Evolutionary conservation across 2,113 vertebrate species (phyloP), one percentile per base, ranked within the genome.

Genomic region (Neomonachus schauinslandi): DNA sequence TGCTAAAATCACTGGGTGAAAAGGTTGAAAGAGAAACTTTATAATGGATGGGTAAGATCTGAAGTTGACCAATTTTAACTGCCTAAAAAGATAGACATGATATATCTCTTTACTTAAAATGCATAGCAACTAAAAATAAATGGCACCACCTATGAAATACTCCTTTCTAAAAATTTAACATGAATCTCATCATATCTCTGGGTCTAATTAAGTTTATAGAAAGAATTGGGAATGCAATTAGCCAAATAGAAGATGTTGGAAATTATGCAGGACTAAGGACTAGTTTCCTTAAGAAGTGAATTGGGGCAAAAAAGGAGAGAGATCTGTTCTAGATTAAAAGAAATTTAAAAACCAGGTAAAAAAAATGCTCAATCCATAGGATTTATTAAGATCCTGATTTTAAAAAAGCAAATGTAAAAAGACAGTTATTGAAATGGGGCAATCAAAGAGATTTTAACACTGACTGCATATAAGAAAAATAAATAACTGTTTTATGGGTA

Each of bases 61-160:
- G 2, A 82, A 77, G 2, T 7, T 94, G 33, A 57, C 72, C 55
- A 67, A 21, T 72, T 79, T 92, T 33, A 69, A 39, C 36, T 88
- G 65, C 33, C 51, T 85, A 81, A 51, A 76, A 39, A 92, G n/a
- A 46, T 46, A 57, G 16, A 67, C 22, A 7, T 72, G 31, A 55
- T 22, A 1, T 9, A n/a, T 31, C 65, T 81, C 21, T 82, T 87
- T 36, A 87, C 39, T 77, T 87, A 18, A 90, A 89, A 55, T 42
- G 42, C 7, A 93, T 2, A 67, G 24, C 31, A 93, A 36, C n/a
- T 81, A 33, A 86, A 96, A 95, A 39, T 86, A 53, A 96, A 82
- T 77, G 22, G 22, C 14, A 82, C 4, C 36, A 46, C 33, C 28
- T 93, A 33, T 80, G 39, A 76, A 69, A 90, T 82, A 72, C 15